phyloP scores from a whole-genome alignment of 2,113 vertebrate genomes.

The Aldabrachelys gigantea region DNA sequence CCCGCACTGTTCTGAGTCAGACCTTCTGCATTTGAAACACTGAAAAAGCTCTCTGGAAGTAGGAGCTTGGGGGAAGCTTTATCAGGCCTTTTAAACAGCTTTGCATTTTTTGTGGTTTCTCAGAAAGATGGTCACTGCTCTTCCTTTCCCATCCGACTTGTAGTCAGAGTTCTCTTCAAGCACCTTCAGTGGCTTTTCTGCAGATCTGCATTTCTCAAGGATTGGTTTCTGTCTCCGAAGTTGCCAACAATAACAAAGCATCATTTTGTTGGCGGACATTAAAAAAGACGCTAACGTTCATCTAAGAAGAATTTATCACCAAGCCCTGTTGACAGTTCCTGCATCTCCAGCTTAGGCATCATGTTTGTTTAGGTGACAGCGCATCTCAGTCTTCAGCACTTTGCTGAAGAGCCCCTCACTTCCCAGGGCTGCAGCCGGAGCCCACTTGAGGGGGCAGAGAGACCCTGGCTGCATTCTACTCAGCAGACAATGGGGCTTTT shows the following conservation, averaged over 20 bases:
- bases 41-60: background rate
- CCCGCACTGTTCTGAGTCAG: background rate
- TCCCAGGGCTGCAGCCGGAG: rapidly evolving
- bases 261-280: background rate
- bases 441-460: rapidly evolving
- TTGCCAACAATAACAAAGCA: constrained; percentile 59
- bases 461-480: background rate
- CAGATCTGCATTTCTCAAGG: background rate
- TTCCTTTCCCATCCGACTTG: background rate
- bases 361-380: too few species aligned
- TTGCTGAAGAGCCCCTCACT: background rate
- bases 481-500: rapidly evolving
- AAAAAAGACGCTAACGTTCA: background rate
- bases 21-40: constrained; percentile 10
- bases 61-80: background rate
- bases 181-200: background rate
- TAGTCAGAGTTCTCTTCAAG: background rate
- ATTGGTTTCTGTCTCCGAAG: background rate
- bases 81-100: background rate
- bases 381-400: background rate
- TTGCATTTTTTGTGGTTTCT: background rate
- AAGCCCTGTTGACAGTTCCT: rapidly evolving
- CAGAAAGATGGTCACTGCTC: background rate
- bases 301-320: background rate
- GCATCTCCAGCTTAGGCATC: background rate